Evolutionary conservation across 2,113 vertebrate species (phyloP), one percentile per base, ranked within the genome.

Genomic region (Gavia stellata): DNA sequence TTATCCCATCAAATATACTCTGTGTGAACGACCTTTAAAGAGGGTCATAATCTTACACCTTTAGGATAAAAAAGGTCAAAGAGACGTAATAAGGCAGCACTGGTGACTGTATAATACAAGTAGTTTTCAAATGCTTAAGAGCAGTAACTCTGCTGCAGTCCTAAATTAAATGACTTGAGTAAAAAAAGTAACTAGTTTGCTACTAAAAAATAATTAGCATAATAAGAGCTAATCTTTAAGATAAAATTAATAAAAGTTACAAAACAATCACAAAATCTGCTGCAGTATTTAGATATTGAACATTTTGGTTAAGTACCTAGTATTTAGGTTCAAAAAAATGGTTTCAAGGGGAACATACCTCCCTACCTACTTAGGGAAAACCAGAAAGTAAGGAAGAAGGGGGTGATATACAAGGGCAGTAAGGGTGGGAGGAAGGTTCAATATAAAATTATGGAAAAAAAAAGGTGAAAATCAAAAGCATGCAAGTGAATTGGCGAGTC

Each of bases 391-490:
- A 85, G 34, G 29, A 61, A 36, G 13, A 5, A 83, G 7, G 0
- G 0, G 3, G 24, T 85, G 36, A 44, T 31, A 19, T 6, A 17
- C 3, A 36, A 23, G 33, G 18, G 3, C 4, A 0, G 2, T 33
- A 23, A 9, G 13, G 4, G 11, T 3, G 8, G 14, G 6, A 10
- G 6, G 9, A 84, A 29, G 1, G 12, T 50, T 83, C 20, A 50
- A 6, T 55, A 55, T 19, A 42, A 94, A 81, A 78, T 49, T n/a
- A 28, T 12, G 31, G 2, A 12, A 34, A 53, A 47, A 68, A 45
- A 38, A 38, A 42, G 9, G 4, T 36, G 1, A 65, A 82, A 88
- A 80, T 40, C 33, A 77, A 83, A 94, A 59, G 15, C 15, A 25
- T 12, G 12, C 7, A 34, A 78, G 21, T 12, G 36, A 90, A 68